Percentiles rank a stretch among this genome's conserved stretches.
phyloP scores from a whole-genome alignment of 2,113 vertebrate species.

The Coregonus clupeaformis region DNA sequence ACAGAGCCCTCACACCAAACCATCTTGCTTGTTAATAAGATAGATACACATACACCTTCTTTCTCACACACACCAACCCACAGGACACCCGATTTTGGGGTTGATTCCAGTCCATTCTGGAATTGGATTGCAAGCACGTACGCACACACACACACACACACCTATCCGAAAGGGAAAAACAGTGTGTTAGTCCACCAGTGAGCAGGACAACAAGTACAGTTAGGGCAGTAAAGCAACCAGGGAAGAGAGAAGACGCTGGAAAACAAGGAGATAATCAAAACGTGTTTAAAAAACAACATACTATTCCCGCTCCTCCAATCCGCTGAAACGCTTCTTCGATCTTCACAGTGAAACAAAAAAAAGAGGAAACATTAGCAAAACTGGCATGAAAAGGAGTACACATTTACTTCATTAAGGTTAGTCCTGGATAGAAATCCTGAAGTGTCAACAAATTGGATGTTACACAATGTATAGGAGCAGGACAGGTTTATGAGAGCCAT shows the following conservation, averaged over 20 bases:
- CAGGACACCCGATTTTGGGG: neutral
- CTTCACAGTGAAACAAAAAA: conserved; percentile 49
- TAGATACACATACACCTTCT: neutral
- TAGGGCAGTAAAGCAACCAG: conserved; percentile 13
- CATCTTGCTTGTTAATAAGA: neutral
- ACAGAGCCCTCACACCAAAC: neutral
- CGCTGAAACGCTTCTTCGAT: conserved; percentile 61
- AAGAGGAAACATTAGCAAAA: neutral
- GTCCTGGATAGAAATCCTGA: too few relatives aligned
- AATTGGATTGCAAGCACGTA: conserved; percentile 3
- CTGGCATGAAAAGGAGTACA: too few relatives aligned
- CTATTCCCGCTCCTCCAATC: conserved; percentile 88
- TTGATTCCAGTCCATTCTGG: neutral
- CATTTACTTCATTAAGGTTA: too few relatives aligned
- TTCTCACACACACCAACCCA: neutral
- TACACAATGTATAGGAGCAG: too few relatives aligned
- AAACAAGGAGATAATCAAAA: conserved; percentile 21
- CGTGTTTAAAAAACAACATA: conserved; percentile 70
- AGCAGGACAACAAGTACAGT: conserved; percentile 27
- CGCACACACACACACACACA: conserved; percentile 25
- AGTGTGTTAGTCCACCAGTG: conserved; percentile 57
- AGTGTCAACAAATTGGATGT: too few relatives aligned
- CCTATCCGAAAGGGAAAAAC: conserved; percentile 63
- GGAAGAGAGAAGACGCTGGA: conserved; percentile 22
- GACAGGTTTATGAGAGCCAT: too few relatives aligned